A percentile compares a stretch with the other conserved stretches of the same genome.
phyloP scores from a whole-genome alignment of 2,797 vertebrate species.

The Coregonus sp. region DNA sequence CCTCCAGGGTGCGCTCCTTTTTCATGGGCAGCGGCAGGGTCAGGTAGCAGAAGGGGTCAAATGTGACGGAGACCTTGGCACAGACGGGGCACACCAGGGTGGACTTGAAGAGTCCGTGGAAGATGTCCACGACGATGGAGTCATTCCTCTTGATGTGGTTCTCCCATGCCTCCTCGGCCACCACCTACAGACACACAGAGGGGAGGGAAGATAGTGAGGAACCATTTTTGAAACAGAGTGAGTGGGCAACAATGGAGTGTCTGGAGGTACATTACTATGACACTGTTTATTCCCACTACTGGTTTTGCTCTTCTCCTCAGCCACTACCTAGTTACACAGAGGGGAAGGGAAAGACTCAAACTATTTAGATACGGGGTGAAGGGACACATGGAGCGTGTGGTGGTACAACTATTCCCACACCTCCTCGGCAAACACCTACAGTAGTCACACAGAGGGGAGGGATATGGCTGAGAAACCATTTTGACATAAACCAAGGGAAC shows the following conservation, averaged over 20 bases:
- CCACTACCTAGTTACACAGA: no score
- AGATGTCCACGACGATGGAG: constrained; percentile 99
- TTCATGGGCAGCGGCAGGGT: constrained; percentile 97
- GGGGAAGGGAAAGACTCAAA: no score
- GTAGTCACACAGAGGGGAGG: no score
- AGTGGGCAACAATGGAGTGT: background rate
- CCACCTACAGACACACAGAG: constrained; percentile 76
- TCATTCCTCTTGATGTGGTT: constrained; percentile 97
- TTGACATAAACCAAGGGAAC: no score
- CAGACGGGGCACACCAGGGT: constrained; percentile 96
- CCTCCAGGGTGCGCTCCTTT: constrained; percentile 95
- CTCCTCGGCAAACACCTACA: no score
- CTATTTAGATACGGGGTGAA: no score
- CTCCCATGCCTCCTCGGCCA: constrained; percentile 98
- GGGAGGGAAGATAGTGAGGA: background rate
- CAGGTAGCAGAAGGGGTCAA: constrained; percentile 98
- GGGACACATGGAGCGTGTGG: no score
- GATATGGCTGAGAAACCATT: no score
- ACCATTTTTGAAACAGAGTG: constrained; percentile 16
- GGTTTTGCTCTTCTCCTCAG: background rate
- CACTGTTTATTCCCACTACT: background rate
- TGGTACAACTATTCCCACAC: no score
- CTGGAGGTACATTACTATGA: background rate
- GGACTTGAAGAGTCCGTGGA: constrained; percentile 99
- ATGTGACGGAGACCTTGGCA: constrained; percentile 95